Percentiles rank a stretch among this genome's conserved stretches.
phyloP scores from a whole-genome alignment of 2,113 vertebrate species.

The Acrocephalus kingi region DNA sequence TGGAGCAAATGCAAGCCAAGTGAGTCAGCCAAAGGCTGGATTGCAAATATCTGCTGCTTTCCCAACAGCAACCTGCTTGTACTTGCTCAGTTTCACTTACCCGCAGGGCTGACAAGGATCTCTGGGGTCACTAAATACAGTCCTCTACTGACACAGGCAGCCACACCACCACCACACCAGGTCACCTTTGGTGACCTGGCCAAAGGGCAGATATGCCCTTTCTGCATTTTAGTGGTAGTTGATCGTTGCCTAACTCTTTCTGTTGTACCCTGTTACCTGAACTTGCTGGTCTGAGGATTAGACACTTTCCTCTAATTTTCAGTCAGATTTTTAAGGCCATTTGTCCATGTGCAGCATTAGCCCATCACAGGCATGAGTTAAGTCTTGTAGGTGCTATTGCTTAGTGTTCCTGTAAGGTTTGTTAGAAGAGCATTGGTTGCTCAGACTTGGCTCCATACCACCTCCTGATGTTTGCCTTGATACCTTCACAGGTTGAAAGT shows the following conservation, averaged over 20 bases:
- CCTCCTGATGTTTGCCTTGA: not conserved
- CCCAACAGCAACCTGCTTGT: not conserved
- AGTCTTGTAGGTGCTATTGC: not conserved
- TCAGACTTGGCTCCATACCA: rapidly evolving
- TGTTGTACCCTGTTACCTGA: not conserved
- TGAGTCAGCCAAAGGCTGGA: not conserved
- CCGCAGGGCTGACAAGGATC: not conserved
- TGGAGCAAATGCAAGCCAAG: not conserved
- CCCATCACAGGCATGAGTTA: not conserved
- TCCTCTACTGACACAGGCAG: not conserved
- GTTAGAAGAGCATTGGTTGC: not conserved
- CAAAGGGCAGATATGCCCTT: too few relatives aligned
- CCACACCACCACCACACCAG: not conserved
- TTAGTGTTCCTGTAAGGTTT: not conserved
- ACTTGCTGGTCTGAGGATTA: not conserved
- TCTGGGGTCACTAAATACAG: not conserved
- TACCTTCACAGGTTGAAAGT: not conserved
- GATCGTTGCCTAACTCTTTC: not conserved
- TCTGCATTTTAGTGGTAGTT: not conserved
- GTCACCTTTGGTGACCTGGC: not conserved
- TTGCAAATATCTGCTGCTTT: not conserved
- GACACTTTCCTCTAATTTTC: not conserved
- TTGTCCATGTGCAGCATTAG: not conserved
- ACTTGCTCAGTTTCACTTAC: not conserved
- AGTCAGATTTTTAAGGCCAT: not conserved